Evolutionary conservation across 2,113 vertebrate species (phyloP).

Genomic region (Neolamprologus fasciatus): DNA sequence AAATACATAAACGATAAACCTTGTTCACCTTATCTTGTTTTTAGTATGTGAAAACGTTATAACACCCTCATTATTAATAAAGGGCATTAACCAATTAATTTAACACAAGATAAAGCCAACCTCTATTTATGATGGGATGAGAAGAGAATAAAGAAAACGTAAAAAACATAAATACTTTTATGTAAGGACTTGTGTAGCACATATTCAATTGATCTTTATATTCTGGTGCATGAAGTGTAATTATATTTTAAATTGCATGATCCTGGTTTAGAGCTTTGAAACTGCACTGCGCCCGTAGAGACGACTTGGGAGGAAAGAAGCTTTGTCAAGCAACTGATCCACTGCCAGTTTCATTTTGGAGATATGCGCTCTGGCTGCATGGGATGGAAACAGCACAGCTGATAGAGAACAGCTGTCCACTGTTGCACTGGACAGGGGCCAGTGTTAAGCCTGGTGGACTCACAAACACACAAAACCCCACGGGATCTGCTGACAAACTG

Average conservation of each 20-base stretch:
- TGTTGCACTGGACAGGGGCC: not conserved
- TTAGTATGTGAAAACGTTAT: not conserved
- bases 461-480: not conserved
- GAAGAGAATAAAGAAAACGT: not conserved
- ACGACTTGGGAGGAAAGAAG: not conserved
- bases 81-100: not conserved
- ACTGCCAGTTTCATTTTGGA: not conserved
- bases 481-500: not conserved
- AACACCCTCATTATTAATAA: not conserved
- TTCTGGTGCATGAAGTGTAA: not conserved
- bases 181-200: not conserved
- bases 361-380: not conserved
- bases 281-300: not conserved
- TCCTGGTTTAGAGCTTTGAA: not conserved
- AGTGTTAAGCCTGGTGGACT: not conserved
- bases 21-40: not conserved
- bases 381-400: not conserved
- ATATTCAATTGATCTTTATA: not conserved
- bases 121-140: not conserved
- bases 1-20: not conserved
- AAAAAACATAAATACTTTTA: not conserved
- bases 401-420: constrained; percentile 16
- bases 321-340: not conserved
- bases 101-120: not conserved
- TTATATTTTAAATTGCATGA: not conserved